Evolutionary conservation across 2,797 vertebrate species (phyloP).

Genomic region (Acipenser ruthenus): DNA sequence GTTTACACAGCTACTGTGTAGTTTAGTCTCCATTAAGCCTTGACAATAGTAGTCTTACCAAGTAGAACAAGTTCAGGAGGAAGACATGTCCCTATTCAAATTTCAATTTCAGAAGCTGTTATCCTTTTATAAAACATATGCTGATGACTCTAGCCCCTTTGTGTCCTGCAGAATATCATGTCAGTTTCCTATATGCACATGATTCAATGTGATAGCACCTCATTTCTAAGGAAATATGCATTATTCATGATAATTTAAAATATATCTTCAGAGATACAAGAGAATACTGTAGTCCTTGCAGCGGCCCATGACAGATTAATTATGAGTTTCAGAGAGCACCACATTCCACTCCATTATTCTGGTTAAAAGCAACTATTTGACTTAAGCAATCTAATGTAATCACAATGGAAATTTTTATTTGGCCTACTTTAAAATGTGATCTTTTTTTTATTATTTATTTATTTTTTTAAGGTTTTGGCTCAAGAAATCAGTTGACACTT

Average conservation of each 20-base stretch:
- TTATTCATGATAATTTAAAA: slow-evolving; percentile 7
- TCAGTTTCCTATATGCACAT: slow-evolving; percentile 5
- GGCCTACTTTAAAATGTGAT: neutral
- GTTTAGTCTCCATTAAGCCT: neutral
- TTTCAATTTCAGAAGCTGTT: slow-evolving; percentile 3
- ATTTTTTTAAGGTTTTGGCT: neutral
- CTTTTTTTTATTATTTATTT: neutral
- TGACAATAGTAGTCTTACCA: neutral
- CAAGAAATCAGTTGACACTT: too few relatives aligned
- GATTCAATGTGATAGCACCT: slow-evolving; percentile 2
- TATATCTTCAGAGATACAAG: neutral
- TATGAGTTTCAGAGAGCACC: neutral
- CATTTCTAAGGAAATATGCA: neutral
- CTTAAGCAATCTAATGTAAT: neutral
- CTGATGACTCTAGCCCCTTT: slow-evolving; percentile 4
- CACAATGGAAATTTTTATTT: neutral
- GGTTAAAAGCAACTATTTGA: neutral
- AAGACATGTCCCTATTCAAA: slow-evolving; percentile 3
- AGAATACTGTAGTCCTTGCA: slow-evolving; percentile 1
- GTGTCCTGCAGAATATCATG: slow-evolving; percentile 4
- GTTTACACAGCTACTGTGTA: neutral
- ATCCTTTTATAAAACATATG: slow-evolving; percentile 6
- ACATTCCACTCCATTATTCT: slow-evolving; percentile 7
- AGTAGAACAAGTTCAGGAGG: neutral
- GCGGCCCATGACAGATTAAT: slow-evolving; percentile 4